Evolutionary conservation across 2,113 vertebrate genomes (phyloP), one percentile per base, ranked within the genome.

Genomic region (Microtus pennsylvanicus): DNA sequence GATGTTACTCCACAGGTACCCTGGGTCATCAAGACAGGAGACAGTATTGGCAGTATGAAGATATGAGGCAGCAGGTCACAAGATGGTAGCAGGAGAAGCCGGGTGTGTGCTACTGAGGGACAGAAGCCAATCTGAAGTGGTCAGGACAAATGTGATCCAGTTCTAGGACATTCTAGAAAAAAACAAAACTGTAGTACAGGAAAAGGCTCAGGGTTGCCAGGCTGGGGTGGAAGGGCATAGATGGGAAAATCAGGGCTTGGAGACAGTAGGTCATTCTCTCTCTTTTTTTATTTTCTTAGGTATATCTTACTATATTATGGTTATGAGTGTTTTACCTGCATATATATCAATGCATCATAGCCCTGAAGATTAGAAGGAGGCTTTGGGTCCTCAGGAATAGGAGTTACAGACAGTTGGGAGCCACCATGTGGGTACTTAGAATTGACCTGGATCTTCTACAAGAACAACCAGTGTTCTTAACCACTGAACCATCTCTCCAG

Each of bases 141-240:
- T 28, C 13, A 3, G 12, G 7, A 1, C 7, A 52, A 52, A 3
- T 35, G 0, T 26, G 2, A 70, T 19, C 11, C n/a, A 38, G 7
- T 10, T 28, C 16, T 38, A 2, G 17, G 50, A 45, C 82, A 87
- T 82, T 90, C 42, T 67, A 52, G 75, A 76, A 75, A 75, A 58
- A 5, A n/a, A 0, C 16, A 65, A 91, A 91, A 24, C 28, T 35
- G 8, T 17, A 26, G 55, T 19, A 3, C 9, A 38, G 55, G 19
- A 3, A 52, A 75, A 52, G 50, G 65, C 55, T 52, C 8, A 14
- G 7, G 5, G 19, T 58, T 3, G 33, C 22, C 0, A 6, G 28
- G 35, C 2, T 21, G 5, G 17, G 8, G 11, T 75, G 4, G 72
- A 22, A 35, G 10, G 45, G n/a, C 45, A 72, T 7, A 30, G 16